A percentile compares a stretch with the other conserved stretches of the same genome.
Evolutionary conservation across 2,113 vertebrate species (phyloP).

Genomic region (Balaeniceps rex): DNA sequence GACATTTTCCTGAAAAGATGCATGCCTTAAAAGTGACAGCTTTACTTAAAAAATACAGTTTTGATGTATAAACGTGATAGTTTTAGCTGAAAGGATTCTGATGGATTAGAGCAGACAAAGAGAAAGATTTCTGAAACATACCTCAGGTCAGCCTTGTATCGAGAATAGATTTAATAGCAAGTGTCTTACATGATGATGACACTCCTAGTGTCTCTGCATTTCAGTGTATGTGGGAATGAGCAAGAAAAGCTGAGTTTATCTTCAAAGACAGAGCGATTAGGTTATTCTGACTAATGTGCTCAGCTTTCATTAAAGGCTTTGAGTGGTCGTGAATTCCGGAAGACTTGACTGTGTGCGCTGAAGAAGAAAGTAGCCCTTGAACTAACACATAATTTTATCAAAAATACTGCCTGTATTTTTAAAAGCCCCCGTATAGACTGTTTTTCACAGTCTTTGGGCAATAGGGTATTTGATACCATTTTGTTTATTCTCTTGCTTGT

Average conservation of each 20-base stretch:
- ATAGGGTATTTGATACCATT: background rate
- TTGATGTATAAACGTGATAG: slow-evolving; percentile 50
- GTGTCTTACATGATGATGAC: slow-evolving; percentile 30
- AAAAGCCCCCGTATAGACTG: background rate
- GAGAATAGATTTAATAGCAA: slow-evolving; percentile 42
- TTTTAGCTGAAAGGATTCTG: slow-evolving; percentile 59
- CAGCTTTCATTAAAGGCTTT: slow-evolving; percentile 40
- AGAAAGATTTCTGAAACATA: slow-evolving; percentile 45
- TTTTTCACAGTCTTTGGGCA: background rate
- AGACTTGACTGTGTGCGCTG: background rate
- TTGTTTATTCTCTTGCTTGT: background rate
- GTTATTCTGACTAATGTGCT: slow-evolving; percentile 45
- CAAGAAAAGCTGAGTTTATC: slow-evolving; percentile 20
- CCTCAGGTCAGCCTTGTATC: slow-evolving; percentile 9
- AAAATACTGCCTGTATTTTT: background rate
- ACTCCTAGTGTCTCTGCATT: background rate
- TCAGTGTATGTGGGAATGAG: background rate
- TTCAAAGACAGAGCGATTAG: slow-evolving; percentile 41
- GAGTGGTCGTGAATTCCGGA: slow-evolving; percentile 40
- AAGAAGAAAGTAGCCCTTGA: slow-evolving; percentile 37
- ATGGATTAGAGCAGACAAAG: slow-evolving; percentile 52
- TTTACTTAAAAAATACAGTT: slow-evolving; percentile 62
- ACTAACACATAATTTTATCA: background rate
- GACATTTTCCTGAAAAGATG: slow-evolving; percentile 69
- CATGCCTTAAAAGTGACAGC: slow-evolving; percentile 66